A percentile compares a stretch with the other conserved stretches of the same genome.
Conservation (phyloP, 2,797 vertebrate genomes). For the Acanthurus leucopareius region DNA sequence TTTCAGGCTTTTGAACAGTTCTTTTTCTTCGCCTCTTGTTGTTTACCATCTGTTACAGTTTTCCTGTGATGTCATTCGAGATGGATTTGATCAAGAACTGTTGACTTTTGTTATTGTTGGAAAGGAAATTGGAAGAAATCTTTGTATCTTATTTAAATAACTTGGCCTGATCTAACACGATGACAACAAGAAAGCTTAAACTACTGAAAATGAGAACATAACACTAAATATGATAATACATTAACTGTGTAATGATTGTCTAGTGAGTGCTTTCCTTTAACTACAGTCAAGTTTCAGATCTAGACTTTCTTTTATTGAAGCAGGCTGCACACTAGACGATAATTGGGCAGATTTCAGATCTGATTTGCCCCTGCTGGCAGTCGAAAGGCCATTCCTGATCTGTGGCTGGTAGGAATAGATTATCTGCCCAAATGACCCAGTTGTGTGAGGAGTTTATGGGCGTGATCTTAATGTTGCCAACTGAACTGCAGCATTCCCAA, state of each 20-base stretch:
- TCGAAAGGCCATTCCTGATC: too few relatives aligned
- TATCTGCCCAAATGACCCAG: too few relatives aligned
- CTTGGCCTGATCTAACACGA: not conserved
- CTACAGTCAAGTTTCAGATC: not conserved
- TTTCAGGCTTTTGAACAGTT: conserved; percentile 20
- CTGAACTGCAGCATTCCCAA: too few relatives aligned
- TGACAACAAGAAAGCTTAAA: not conserved
- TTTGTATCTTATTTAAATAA: conserved; percentile 4
- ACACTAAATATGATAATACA: not conserved
- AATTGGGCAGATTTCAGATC: too few relatives aligned
- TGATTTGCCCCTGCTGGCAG: too few relatives aligned
- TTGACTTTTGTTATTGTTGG: conserved; percentile 18
- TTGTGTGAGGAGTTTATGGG: too few relatives aligned
- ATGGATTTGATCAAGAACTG: conserved; percentile 5
- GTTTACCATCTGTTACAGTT: conserved; percentile 30
- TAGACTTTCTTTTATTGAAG: too few relatives aligned
- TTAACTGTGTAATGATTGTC: not conserved
- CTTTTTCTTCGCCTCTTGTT: conserved; percentile 39
- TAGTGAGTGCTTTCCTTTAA: not conserved
- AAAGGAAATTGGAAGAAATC: conserved; percentile 1
- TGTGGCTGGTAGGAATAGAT: too few relatives aligned
- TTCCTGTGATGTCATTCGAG: conserved; percentile 25
- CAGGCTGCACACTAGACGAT: too few relatives aligned
- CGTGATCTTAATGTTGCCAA: too few relatives aligned
- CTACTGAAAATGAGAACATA: too few relatives aligned